Evolutionary conservation across 2,888 invertebrate species (phyloP), one percentile per base, ranked within the genome.

Genomic region (Andrena marginata): DNA sequence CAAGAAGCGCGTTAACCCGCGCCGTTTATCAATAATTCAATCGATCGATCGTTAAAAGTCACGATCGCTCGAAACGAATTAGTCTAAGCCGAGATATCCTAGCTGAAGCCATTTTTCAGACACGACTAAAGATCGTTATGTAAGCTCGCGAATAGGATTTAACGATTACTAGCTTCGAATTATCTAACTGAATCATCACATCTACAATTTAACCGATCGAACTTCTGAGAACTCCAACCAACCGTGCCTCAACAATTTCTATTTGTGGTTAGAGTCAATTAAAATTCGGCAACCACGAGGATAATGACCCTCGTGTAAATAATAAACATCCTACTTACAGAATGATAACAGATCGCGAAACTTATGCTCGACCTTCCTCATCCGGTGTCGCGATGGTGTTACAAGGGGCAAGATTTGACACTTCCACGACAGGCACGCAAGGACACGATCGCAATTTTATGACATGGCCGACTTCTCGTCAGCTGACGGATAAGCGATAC

Each of bases 401-500:
- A 31, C 35, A 8, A 35, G 8, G 13, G 13, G 10, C n/a, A 56
- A 49, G 62, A 78, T 78, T 73, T 42, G 16, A 77, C 74, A 70
- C 59, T 49, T 60, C 48, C 77, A 72, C 33, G 62, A 72, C 42
- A 60, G 33, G 65, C 16, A 20, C 49, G 56, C 51, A 48, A 65
- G 62, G 60, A 54, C 68, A 74, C 2, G 54, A 71, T 73, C 56
- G 48, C 33, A 48, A 54, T n/a, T 10, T 54, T 60, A 42, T 73
- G 82, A 79, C 84, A 84, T 82, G 84, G 84, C 84, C 68, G 82
- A 79, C 82, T 75, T 64, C 20, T 56, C 71, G 54, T 79, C 84
- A 84, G 84, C 84, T 84, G 84, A 84, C 74, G 71, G 84, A 84
- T 75, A 79, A 82, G 13, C 62, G 75, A 82, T 79, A 64, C 54